A percentile compares a stretch with the other conserved stretches of the same genome.
Conservation (phyloP, 2,888 invertebrate genomes). For the Trissonchulus sp. region DNA sequence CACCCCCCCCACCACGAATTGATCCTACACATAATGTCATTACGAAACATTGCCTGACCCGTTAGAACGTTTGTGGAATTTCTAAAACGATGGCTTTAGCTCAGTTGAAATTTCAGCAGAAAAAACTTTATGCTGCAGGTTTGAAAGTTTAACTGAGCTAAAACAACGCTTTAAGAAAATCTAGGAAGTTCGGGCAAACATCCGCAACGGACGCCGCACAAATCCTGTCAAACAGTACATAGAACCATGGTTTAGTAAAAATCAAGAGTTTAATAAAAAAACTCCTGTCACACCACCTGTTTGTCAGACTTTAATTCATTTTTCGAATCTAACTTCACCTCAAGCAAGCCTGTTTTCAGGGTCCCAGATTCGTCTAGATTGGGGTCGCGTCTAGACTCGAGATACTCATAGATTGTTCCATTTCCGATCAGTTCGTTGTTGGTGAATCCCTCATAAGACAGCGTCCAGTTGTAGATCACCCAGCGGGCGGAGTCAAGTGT, state of each 20-base stretch:
- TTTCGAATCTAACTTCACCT: slow-evolving; percentile 5
- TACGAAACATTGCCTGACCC: too few relatives aligned
- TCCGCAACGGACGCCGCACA: too few relatives aligned
- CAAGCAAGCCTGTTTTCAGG: not conserved
- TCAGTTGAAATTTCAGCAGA: too few relatives aligned
- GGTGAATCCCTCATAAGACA: slow-evolving; percentile 44
- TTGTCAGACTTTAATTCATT: not conserved
- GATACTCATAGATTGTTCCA: slow-evolving; percentile 49
- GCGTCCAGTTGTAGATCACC: slow-evolving; percentile 46
- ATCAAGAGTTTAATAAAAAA: not conserved
- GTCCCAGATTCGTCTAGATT: not conserved
- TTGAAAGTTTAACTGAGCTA: too few relatives aligned
- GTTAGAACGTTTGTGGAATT: too few relatives aligned
- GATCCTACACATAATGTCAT: too few relatives aligned
- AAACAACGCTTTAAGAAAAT: not conserved
- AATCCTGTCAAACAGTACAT: too few relatives aligned
- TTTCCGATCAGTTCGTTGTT: slow-evolving; percentile 47
- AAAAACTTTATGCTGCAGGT: too few relatives aligned
- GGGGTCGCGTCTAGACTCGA: slow-evolving; percentile 46
- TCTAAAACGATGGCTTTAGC: too few relatives aligned
- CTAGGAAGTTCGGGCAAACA: too few relatives aligned
- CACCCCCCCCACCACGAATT: too few relatives aligned
- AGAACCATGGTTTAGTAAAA: too few relatives aligned
- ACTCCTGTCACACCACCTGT: not conserved
- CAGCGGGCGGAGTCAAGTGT: slow-evolving; percentile 41